phyloP scores from a whole-genome alignment of 1,140 invertebrate species.

The Tribolium castaneum region DNA sequence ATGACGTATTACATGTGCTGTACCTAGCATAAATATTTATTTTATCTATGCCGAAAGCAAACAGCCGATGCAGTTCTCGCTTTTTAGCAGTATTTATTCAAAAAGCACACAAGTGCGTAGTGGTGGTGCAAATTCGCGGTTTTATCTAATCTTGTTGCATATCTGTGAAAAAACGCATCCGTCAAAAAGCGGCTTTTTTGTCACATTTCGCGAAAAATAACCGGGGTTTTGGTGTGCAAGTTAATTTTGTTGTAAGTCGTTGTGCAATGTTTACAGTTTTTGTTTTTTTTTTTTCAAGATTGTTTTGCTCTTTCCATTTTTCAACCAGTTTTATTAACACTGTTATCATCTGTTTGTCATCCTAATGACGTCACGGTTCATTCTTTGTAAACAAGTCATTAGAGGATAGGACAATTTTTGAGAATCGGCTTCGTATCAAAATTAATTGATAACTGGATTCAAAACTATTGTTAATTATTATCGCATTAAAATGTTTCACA shows the following conservation, averaged over 20 bases:
- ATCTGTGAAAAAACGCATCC: not conserved
- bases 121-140: not conserved
- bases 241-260: not conserved
- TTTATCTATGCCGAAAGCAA: slow-evolving; percentile 9
- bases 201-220: not conserved
- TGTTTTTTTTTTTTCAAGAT: not conserved
- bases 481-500: not conserved
- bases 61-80: not conserved
- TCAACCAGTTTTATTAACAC: not conserved
- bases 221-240: not conserved
- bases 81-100: slow-evolving; percentile 13
- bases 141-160: slow-evolving; percentile 6
- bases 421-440: too few relatives aligned
- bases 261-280: slow-evolving; percentile 4
- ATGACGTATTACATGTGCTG: not conserved
- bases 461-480: not conserved
- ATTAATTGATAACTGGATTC: too few relatives aligned
- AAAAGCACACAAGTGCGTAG: not conserved
- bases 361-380: not conserved
- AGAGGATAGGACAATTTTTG: not conserved
- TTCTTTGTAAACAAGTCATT: slow-evolving; percentile 20
- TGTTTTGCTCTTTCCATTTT: not conserved
- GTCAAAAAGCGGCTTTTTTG: too few relatives aligned
- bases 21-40: slow-evolving; percentile 11
- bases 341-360: slow-evolving; percentile 19